Conservation (phyloP, 2,113 vertebrate species). For the Ameiurus melas region DNA sequence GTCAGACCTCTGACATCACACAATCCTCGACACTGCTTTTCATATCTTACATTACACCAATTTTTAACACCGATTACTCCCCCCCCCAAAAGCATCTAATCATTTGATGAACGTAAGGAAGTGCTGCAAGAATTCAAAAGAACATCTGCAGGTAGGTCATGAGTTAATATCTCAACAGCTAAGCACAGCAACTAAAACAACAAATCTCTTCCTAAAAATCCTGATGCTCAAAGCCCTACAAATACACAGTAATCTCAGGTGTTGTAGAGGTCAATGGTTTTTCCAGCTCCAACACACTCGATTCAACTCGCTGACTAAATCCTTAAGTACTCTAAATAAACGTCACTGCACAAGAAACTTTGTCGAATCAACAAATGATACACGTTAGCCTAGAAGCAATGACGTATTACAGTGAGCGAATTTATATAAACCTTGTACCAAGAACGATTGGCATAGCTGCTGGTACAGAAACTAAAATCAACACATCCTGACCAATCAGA, state of each 20-base stretch:
- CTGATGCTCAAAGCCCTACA: neutral
- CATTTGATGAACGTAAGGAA: neutral
- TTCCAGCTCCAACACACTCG: neutral
- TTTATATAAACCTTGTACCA: neutral
- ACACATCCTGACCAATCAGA: neutral
- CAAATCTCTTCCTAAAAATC: neutral
- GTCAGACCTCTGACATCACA: neutral
- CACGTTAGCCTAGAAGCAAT: neutral
- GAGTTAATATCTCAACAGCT: neutral
- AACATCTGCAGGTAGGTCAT: neutral
- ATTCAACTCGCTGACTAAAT: neutral
- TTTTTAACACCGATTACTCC: too few relatives aligned
- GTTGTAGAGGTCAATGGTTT: neutral
- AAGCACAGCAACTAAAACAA: neutral
- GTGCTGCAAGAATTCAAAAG: neutral
- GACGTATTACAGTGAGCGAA: neutral
- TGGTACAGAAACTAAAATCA: neutral
- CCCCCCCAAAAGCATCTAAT: neutral
- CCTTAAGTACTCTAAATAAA: neutral
- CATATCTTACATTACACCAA: neutral
- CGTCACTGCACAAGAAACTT: neutral
- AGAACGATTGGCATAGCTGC: neutral
- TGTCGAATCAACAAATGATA: neutral
- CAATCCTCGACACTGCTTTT: neutral
- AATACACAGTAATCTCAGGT: slow-evolving; percentile 2